Conservation (phyloP, 2,797 vertebrate species). For the Chelonia mydas region DNA sequence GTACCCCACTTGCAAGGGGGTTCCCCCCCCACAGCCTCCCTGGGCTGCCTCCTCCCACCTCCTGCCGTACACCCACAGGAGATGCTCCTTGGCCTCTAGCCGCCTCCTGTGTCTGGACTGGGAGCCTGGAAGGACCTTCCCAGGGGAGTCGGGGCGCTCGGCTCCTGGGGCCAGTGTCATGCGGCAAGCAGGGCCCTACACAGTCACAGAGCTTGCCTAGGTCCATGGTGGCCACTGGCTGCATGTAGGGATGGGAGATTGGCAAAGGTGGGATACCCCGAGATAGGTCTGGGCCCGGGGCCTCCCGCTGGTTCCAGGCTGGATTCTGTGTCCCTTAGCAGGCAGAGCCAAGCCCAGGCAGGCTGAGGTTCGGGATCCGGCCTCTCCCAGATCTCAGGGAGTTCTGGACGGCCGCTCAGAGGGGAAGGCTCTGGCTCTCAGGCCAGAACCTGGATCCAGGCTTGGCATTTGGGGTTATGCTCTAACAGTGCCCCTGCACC, state of each 20-base stretch:
- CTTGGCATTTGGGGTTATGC: background rate
- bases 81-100: background rate
- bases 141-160: background rate
- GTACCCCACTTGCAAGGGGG: background rate
- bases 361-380: no score
- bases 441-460: background rate
- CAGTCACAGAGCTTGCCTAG: background rate
- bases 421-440: no score
- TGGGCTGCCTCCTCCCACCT: background rate
- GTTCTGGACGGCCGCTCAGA: background rate
- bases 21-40: no score
- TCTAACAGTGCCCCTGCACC: background rate
- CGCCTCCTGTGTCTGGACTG: background rate
- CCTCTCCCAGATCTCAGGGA: no score
- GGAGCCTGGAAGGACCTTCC: background rate
- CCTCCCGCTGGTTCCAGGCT: background rate
- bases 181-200: no score
- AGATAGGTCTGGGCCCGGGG: background rate
- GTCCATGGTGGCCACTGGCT: no score
- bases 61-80: background rate
- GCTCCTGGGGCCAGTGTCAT: background rate
- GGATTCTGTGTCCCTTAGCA: no score
- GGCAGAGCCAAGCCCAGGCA: no score
- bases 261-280: no score
- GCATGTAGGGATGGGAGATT: no score